Base-by-base conservation (phyloP, 1,140 invertebrate genomes). In the Drosophila setifemur region DNA sequence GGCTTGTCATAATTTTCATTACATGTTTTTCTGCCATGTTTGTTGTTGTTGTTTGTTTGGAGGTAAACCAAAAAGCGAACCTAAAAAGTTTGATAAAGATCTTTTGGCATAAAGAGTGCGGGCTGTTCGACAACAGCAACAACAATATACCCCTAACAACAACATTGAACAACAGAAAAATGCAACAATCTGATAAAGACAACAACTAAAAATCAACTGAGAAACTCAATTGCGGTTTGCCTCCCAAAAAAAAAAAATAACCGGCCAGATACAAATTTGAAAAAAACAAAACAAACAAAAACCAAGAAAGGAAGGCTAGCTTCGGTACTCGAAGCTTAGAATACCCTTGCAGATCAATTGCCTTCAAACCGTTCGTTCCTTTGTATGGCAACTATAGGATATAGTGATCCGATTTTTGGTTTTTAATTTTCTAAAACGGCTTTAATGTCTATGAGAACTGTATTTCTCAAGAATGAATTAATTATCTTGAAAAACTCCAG, bases 1-100 rank as follows among this genome's bases (percentile, higher is more conserved):
- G 73, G 79, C 81, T 85, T 85, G 79, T 85, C 79, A 85, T 85
- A 85, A 86, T 85, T 85, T 85, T 85, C 81, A 85, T 85, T 85
- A 85, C 81, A 85, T 85, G 81, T 82, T 82, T 72, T 76, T 58
- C 68, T 77, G 79, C 61, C 78, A 83, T 73, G 69, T 82, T 82
- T 79, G 53, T 78, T 61, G 60, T 40, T 63, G 61, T 47, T 57
- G 31, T 63, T 63, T 8, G 60, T 44, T 40, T 18, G 64, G 64
- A 49, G 49, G 63, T 68, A 55, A 69, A 61, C 50, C 61, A 53
- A 64, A 68, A 69, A 66, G 45, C 52, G 68, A 86, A 71, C 76
- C 75, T 73, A 81, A 47, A 40, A 43, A 68, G 37, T 57, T 70
- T 86, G 81, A 85, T 85, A 85, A 86, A 85, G 81, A 85, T 85